A percentile compares a stretch with the other conserved stretches of the same genome.
Conservation (phyloP, 1,140 invertebrate genomes). For the Ridgeia piscesae region DNA sequence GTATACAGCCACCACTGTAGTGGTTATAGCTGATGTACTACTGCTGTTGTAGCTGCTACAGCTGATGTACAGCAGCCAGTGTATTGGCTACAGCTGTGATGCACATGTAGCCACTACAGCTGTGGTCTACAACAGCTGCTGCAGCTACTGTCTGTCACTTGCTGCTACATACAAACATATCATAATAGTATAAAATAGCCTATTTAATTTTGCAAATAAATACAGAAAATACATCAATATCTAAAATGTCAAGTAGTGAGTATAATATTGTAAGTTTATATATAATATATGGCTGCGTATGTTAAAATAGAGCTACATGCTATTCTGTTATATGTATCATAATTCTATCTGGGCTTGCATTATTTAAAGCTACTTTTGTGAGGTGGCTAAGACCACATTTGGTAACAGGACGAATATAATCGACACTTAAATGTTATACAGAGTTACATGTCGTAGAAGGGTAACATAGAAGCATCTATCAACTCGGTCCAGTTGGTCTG, state of each 20-base stretch:
- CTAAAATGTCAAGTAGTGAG: not conserved
- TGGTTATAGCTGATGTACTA: not conserved
- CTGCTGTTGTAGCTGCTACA: not conserved
- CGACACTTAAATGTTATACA: not conserved
- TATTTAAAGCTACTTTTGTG: not conserved
- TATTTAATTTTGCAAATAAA: slow-evolving; percentile 2
- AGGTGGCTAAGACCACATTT: not conserved
- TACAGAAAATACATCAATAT: slow-evolving; percentile 5
- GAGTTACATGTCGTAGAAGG: not conserved
- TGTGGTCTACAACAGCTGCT: not conserved
- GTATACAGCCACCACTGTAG: not conserved
- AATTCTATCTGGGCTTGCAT: not conserved
- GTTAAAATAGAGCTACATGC: slow-evolving; percentile 1
- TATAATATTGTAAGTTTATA: not conserved
- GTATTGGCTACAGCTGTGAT: not conserved
- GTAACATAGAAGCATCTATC: not conserved
- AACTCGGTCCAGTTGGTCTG: not conserved
- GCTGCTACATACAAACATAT: slow-evolving; percentile 5
- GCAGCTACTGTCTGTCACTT: not conserved
- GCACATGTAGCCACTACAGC: not conserved
- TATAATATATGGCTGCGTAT: not conserved
- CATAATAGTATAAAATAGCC: slow-evolving; percentile 1
- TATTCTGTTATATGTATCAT: not conserved
- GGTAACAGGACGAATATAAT: not conserved
- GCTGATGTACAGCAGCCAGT: not conserved